phyloP scores from a whole-genome alignment of 1,140 invertebrate genomes.

The Zophobas atratus region DNA sequence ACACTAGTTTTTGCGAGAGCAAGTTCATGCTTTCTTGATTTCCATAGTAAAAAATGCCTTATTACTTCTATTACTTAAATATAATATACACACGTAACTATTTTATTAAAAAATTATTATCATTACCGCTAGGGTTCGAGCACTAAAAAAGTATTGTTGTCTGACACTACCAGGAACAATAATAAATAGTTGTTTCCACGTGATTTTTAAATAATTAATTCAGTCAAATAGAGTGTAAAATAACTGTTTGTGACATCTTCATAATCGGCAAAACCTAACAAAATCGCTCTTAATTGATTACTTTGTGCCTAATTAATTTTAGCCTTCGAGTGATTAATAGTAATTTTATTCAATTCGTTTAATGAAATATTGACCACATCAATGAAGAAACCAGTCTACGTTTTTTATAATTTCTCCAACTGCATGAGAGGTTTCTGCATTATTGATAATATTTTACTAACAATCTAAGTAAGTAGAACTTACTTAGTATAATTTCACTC shows the following conservation, averaged over 20 bases:
- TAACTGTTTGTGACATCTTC: slow-evolving; percentile 17
- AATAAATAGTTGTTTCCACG: slow-evolving; percentile 15
- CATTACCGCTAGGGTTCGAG: too few species aligned
- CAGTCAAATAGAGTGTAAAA: slow-evolving; percentile 37
- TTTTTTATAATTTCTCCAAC: too few species aligned
- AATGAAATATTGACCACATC: too few species aligned
- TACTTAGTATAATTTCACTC: slow-evolving; percentile 15
- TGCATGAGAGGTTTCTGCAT: neutral
- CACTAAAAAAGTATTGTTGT: neutral
- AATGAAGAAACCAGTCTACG: too few species aligned
- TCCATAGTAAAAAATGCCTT: neutral
- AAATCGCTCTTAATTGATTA: slow-evolving; percentile 24
- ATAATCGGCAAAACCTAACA: neutral
- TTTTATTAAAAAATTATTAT: too few species aligned
- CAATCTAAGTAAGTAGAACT: slow-evolving; percentile 23
- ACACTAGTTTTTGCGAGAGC: too few species aligned
- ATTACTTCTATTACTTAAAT: neutral
- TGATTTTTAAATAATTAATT: slow-evolving; percentile 25
- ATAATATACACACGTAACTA: too few species aligned
- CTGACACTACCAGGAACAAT: neutral
- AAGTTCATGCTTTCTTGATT: too few species aligned
- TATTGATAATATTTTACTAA: neutral
- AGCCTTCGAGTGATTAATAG: neutral
- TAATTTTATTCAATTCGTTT: neutral
- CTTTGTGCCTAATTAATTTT: slow-evolving; percentile 12